These are phyloP conservation scores for Perithous albicinctus DNA, from an alignment of 2,888 invertebrate species.

Conservation along the genomic window DNA sequence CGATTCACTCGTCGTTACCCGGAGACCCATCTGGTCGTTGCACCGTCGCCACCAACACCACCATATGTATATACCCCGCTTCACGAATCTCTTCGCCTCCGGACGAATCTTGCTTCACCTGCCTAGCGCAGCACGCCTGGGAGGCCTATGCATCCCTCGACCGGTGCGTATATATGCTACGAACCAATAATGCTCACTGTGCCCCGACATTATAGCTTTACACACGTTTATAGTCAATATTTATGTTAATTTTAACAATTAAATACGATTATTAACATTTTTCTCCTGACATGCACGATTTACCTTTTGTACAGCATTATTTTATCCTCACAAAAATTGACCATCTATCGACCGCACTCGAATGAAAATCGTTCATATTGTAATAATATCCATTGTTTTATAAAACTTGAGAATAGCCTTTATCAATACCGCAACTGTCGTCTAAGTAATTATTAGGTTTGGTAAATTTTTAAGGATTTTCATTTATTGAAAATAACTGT, in stretches of 20 bases:
- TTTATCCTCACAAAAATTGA: neutral
- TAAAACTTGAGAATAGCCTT: no score
- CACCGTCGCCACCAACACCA: conserved; percentile 61
- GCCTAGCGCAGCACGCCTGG: conserved; percentile 56
- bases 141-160: conserved; percentile 11
- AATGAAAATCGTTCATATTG: no score
- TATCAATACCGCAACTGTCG: no score
- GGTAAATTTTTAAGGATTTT: no score
- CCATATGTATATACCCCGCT: conserved; percentile 24
- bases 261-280: neutral
- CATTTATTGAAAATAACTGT: no score
- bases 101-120: conserved; percentile 63
- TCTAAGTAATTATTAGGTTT: no score
- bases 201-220: conserved; percentile 42
- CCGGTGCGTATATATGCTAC: conserved; percentile 40
- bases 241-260: neutral
- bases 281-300: neutral
- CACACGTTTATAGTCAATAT: neutral
- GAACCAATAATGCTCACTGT: conserved; percentile 58
- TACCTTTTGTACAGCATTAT: neutral
- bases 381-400: no score
- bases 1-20: conserved; percentile 67
- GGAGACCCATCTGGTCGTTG: conserved; percentile 67
- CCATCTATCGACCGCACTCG: no score
- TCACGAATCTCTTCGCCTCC: conserved; percentile 58